Evolutionary conservation across 2,113 vertebrate species (phyloP).

Genomic region (Plecturocebus donacophilus): DNA sequence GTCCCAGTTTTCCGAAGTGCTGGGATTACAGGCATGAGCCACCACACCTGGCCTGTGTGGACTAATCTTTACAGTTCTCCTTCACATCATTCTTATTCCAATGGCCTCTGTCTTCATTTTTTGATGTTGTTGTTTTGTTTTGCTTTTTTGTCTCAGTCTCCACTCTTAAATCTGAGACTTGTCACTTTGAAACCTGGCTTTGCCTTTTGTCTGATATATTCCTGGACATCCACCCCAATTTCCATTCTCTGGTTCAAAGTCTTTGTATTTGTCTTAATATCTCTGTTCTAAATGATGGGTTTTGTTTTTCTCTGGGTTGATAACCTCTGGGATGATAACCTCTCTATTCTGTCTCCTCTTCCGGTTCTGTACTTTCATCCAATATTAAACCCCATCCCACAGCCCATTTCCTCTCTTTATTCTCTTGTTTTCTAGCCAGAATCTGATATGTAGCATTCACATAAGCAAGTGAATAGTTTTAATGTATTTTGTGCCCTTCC

Average conservation of each 20-base stretch:
- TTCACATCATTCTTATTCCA: background rate
- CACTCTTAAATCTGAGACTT: background rate
- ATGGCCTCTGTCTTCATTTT: background rate
- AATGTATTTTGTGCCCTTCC: background rate
- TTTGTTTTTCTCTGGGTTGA: background rate
- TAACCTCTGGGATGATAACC: background rate
- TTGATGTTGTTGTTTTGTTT: background rate
- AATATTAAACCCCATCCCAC: background rate
- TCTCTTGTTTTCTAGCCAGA: conserved; percentile 3
- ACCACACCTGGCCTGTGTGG: background rate
- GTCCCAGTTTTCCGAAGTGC: no score
- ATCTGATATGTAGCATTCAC: background rate
- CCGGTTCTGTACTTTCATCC: background rate
- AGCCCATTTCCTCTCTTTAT: background rate
- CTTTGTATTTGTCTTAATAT: background rate
- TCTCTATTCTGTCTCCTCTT: background rate
- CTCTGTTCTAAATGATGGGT: background rate
- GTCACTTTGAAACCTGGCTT: background rate
- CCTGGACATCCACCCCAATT: background rate
- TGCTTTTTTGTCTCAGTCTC: background rate
- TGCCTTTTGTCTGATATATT: background rate
- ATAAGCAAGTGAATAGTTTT: background rate
- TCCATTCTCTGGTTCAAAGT: background rate
- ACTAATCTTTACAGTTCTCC: background rate
- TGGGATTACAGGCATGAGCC: no score